A percentile compares a stretch with the other conserved stretches of the same genome.
Conservation (phyloP, 2,113 vertebrate species). For the Pterocles burchelli region DNA sequence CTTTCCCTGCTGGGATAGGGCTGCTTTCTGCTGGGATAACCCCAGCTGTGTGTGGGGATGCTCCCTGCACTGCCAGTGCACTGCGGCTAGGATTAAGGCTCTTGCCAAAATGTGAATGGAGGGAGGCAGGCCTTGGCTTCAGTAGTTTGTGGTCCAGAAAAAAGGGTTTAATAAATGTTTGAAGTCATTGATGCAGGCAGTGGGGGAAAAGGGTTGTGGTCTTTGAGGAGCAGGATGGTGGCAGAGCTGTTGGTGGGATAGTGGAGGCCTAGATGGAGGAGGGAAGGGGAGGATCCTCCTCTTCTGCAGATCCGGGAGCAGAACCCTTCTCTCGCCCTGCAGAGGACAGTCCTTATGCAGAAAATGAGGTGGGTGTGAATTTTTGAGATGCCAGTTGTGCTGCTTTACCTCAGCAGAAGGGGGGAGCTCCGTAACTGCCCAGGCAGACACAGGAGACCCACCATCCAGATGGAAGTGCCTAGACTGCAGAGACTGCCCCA, state of each 20-base stretch:
- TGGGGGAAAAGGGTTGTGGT: background rate
- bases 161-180: background rate
- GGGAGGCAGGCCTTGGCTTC: background rate
- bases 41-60: rapidly evolving
- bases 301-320: background rate
- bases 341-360: background rate
- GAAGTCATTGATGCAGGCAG: background rate
- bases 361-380: background rate
- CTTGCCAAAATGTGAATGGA: background rate
- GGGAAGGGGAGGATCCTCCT: background rate
- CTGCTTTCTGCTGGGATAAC: background rate
- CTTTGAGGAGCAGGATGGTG: background rate
- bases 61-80: background rate
- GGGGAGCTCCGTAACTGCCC: background rate
- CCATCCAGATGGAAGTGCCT: background rate
- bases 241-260: background rate
- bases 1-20: background rate
- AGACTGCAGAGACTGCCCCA: background rate
- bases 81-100: background rate
- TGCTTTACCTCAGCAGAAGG: rapidly evolving
- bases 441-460: background rate
- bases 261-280: background rate
- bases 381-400: background rate
- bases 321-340: background rate
- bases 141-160: background rate